These are phyloP conservation scores for Cichladusa arquata DNA, from an alignment of 2,113 vertebrate species.

Conservation along the genomic window DNA sequence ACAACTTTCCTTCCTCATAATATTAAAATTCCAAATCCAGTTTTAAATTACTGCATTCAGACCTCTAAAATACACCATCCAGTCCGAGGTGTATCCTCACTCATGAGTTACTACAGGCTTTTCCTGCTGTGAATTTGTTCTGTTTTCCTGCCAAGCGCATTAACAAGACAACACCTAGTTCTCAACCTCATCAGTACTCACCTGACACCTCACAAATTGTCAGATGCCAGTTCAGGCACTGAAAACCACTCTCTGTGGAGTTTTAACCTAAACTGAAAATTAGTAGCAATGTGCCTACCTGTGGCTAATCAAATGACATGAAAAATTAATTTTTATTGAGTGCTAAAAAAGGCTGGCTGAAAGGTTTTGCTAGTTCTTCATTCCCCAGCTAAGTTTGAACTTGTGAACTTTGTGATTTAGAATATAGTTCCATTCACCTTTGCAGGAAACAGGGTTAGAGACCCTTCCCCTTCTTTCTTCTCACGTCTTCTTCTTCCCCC, in stretches of 20 bases:
- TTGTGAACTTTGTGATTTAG: constrained; percentile 5
- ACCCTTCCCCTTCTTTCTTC: neutral
- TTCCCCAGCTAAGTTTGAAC: neutral
- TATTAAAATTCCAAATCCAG: neutral
- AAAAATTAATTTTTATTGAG: constrained; percentile 54
- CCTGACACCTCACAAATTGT: constrained; percentile 52
- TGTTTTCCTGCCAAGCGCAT: neutral
- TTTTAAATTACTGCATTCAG: neutral
- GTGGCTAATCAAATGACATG: constrained; percentile 20
- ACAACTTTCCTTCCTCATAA: neutral
- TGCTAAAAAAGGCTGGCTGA: constrained; percentile 19
- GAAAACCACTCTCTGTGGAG: constrained; percentile 29
- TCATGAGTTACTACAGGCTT: neutral
- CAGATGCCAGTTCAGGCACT: neutral
- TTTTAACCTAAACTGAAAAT: constrained; percentile 38
- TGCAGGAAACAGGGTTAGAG: neutral
- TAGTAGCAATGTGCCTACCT: constrained; percentile 22
- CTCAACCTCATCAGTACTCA: constrained; percentile 22
- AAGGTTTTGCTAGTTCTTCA: constrained; percentile 31
- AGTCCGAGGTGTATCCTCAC: neutral
- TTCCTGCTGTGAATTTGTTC: constrained; percentile 29
- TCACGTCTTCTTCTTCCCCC: neutral
- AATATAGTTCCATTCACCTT: neutral
- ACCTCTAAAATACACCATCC: neutral
- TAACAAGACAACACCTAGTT: constrained; percentile 48